A percentile compares a stretch with the other conserved stretches of the same genome.
phyloP scores from a whole-genome alignment of 2,797 vertebrate species.

The Poecilia velifera region DNA sequence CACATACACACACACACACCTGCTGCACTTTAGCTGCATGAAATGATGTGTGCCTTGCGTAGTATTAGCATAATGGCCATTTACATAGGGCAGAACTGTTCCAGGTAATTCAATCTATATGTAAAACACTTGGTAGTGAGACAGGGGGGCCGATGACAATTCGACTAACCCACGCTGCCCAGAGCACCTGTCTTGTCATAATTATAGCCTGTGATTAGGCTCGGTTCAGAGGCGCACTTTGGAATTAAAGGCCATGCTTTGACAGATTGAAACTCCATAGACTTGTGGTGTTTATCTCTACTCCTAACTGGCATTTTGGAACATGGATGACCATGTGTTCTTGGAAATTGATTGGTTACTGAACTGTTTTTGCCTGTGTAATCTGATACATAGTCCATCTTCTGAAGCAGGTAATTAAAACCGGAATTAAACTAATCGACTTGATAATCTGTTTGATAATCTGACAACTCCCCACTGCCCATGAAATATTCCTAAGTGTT shows the following conservation, averaged over 20 bases:
- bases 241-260: slow-evolving; percentile 22
- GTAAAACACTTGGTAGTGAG: slow-evolving; percentile 73
- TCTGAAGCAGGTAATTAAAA: background rate
- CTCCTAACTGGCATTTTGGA: background rate
- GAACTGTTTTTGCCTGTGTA: background rate
- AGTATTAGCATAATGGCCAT: slow-evolving; percentile 74
- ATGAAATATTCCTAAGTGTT: slow-evolving; percentile 1
- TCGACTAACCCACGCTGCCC: slow-evolving; percentile 52
- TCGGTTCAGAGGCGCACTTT: slow-evolving; percentile 16
- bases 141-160: slow-evolving; percentile 45
- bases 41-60: slow-evolving; percentile 44
- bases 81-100: slow-evolving; percentile 73
- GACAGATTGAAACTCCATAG: background rate
- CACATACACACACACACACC: background rate
- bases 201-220: slow-evolving; percentile 56
- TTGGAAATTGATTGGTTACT: background rate
- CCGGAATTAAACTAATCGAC: slow-evolving; percentile 16
- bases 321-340: background rate
- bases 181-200: slow-evolving; percentile 60
- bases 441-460: slow-evolving; percentile 14
- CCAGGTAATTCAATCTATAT: slow-evolving; percentile 81
- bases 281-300: slow-evolving; percentile 11
- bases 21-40: slow-evolving; percentile 14
- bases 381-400: slow-evolving; percentile 5
- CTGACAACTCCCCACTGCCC: background rate